These are phyloP conservation scores for Prionailurus viverrinus DNA, from an alignment of 2,113 vertebrate genomes.

Conservation along the genomic window DNA sequence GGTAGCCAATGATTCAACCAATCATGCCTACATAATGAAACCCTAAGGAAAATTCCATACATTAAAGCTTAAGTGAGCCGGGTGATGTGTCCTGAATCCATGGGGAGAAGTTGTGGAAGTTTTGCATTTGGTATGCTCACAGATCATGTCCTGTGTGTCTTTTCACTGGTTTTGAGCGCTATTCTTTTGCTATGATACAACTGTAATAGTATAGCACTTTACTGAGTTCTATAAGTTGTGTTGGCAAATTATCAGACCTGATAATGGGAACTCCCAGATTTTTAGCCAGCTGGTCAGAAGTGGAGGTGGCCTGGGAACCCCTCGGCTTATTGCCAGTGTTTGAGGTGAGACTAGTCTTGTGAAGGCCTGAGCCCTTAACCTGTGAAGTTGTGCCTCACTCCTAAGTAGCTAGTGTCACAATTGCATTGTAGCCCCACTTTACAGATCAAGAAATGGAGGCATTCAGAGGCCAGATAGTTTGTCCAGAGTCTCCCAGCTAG, in stretches of 20 bases:
- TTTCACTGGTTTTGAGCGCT: constrained; percentile 1
- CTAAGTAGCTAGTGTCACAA: not conserved
- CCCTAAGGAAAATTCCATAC: not conserved
- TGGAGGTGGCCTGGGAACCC: not conserved
- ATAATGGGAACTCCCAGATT: not conserved
- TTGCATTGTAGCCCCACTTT: not conserved
- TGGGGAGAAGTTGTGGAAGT: not conserved
- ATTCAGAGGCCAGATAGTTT: not conserved
- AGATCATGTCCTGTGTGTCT: not conserved
- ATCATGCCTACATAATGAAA: not conserved
- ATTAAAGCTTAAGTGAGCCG: not conserved
- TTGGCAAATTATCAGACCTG: constrained; percentile 19
- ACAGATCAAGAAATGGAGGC: not conserved
- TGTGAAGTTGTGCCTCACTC: not conserved
- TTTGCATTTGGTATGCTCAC: not conserved
- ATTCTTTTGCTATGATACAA: not conserved
- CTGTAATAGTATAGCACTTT: not conserved
- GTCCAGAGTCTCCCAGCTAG: not conserved
- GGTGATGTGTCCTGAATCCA: not conserved
- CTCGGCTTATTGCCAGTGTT: not conserved
- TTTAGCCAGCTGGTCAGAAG: not conserved
- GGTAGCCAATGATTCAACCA: not conserved
- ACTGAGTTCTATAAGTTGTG: not conserved
- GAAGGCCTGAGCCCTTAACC: not conserved
- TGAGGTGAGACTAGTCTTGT: not conserved